phyloP scores from a whole-genome alignment of 2,888 invertebrate genomes.

The Hirudinaria manillensis region DNA sequence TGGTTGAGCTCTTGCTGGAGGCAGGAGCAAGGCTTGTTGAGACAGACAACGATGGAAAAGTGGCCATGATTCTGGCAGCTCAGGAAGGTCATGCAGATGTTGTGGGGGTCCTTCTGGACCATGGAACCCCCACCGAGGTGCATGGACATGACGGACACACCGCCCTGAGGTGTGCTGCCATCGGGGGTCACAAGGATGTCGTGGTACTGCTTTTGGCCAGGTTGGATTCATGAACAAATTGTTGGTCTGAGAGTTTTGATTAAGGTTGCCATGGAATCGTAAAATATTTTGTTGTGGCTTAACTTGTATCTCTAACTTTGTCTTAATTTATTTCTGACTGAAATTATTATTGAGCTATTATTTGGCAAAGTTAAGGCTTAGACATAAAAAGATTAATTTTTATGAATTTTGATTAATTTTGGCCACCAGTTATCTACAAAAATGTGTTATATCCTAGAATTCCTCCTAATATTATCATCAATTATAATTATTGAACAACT shows the following conservation, averaged over 20 bases:
- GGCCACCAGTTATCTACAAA: no score
- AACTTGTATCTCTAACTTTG: neutral
- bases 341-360: neutral
- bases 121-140: slow-evolving; percentile 57
- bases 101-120: slow-evolving; percentile 37
- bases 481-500: no score
- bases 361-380: no score
- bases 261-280: no score
- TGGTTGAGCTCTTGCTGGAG: slow-evolving; percentile 55
- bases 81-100: slow-evolving; percentile 58
- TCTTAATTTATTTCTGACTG: neutral
- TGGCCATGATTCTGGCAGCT: slow-evolving; percentile 67
- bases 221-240: neutral
- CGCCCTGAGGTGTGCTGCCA: slow-evolving; percentile 64
- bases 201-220: slow-evolving; percentile 64
- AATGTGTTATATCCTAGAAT: no score
- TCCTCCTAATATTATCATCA: no score
- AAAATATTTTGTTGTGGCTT: neutral
- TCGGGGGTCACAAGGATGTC: slow-evolving; percentile 64
- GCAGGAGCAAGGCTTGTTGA: slow-evolving; percentile 55
- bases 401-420: no score
- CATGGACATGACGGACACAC: slow-evolving; percentile 67
- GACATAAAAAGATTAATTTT: no score
- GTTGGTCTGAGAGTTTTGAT: no score
- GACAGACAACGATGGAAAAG: slow-evolving; percentile 56